phyloP scores from a whole-genome alignment of 2,797 vertebrate species.

The Chiloscyllium punctatum region DNA sequence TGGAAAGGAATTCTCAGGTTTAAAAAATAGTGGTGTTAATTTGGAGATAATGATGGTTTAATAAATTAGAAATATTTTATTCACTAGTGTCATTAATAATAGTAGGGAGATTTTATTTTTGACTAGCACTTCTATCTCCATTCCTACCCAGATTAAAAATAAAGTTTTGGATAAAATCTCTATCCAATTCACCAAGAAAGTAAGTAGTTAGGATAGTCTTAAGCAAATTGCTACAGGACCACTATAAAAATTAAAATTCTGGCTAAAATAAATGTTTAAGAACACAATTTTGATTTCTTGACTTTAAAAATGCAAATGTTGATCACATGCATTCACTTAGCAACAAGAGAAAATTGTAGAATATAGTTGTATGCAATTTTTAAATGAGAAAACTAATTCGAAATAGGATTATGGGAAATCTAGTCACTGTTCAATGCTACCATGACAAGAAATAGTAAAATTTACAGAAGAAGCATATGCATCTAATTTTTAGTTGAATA shows the following conservation, averaged over 20 bases:
- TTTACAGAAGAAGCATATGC: neutral
- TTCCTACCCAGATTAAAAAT: neutral
- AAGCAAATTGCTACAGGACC: neutral
- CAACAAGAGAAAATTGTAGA: neutral
- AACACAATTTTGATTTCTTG: neutral
- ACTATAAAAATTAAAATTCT: neutral
- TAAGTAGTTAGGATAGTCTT: neutral
- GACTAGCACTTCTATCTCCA: neutral
- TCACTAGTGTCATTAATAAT: neutral
- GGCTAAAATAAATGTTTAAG: neutral
- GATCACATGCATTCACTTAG: neutral
- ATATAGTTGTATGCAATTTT: neutral
- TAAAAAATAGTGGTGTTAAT: neutral
- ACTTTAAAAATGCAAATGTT: neutral
- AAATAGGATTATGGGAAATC: neutral
- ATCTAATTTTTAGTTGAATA: neutral
- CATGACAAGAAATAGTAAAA: neutral
- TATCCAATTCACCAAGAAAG: neutral
- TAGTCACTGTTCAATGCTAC: neutral
- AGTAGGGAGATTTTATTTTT: neutral
- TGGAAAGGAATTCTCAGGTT: conserved; percentile 62
- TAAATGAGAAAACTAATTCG: neutral
- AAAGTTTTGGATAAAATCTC: neutral
- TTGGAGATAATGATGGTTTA: neutral
- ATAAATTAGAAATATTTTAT: neutral